A percentile compares a stretch with the other conserved stretches of the same genome.
Evolutionary conservation across 2,113 vertebrate genomes (phyloP).

Genomic region (Melanerpes formicivorus): DNA sequence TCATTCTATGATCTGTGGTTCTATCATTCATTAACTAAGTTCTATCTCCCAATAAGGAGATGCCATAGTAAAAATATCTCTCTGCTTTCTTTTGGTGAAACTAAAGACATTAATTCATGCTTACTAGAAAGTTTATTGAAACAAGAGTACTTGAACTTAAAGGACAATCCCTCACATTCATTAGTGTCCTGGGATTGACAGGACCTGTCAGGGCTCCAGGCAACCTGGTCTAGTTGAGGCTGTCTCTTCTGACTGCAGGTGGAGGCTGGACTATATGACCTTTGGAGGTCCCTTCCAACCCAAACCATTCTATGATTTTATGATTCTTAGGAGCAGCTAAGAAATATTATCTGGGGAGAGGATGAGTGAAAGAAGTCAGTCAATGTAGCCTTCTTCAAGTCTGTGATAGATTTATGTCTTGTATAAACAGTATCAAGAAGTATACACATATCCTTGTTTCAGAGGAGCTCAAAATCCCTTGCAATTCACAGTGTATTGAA

Average conservation of each 20-base stretch:
- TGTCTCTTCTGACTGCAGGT: too few species aligned
- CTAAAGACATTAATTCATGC: background rate
- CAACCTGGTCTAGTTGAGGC: too few species aligned
- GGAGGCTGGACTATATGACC: too few species aligned
- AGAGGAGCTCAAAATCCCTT: background rate
- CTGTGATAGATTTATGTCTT: constrained; percentile 20
- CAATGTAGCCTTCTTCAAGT: background rate
- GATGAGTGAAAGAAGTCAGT: background rate
- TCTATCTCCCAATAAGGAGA: background rate
- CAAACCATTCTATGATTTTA: too few species aligned
- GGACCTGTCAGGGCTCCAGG: too few species aligned
- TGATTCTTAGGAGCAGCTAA: background rate
- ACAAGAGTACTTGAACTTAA: background rate
- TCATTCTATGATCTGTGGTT: too few species aligned
- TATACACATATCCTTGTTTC: constrained; percentile 9
- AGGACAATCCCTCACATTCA: background rate
- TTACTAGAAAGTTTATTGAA: background rate
- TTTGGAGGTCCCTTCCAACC: too few species aligned
- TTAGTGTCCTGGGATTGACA: background rate
- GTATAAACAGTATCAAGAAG: constrained; percentile 26
- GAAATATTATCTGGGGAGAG: background rate
- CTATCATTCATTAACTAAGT: background rate
- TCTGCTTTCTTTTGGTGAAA: constrained; percentile 10
- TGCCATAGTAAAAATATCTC: background rate
- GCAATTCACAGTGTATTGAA: constrained; percentile 14